A percentile compares a stretch with the other conserved stretches of the same genome.
Evolutionary conservation across 2,113 vertebrate species (phyloP).

Genomic region (Rhinoptilus africanus): DNA sequence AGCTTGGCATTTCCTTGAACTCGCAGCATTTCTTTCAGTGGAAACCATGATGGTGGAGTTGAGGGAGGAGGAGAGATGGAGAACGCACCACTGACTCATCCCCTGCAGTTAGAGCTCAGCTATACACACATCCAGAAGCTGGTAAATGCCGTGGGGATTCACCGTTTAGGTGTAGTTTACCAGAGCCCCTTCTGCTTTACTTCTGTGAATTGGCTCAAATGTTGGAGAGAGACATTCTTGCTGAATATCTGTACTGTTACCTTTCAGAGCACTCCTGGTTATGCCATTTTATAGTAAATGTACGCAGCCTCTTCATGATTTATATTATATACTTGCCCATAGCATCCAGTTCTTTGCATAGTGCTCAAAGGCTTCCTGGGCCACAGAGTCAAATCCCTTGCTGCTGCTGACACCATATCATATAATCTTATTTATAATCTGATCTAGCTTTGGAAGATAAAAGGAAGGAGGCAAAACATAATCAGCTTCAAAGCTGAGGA

Average conservation of each 20-base stretch:
- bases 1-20: neutral
- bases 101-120: neutral
- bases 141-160: neutral
- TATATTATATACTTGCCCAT: neutral
- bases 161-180: neutral
- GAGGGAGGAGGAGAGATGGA: neutral
- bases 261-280: neutral
- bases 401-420: neutral
- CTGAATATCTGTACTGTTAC: neutral
- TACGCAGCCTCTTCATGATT: neutral
- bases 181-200: neutral
- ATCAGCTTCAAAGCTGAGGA: neutral
- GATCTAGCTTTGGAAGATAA: neutral
- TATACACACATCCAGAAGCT: neutral
- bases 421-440: neutral
- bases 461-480: neutral
- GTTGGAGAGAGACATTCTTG: neutral
- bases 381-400: neutral
- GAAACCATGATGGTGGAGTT: neutral
- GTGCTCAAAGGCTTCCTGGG: neutral
- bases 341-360: neutral
- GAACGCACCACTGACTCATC: neutral
- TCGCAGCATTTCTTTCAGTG: neutral
- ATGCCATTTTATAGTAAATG: neutral
- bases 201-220: neutral